A percentile compares a stretch with the other conserved stretches of the same genome.
Evolutionary conservation across 2,797 vertebrate species (phyloP).

Genomic region (Arremon aurantiirostris): DNA sequence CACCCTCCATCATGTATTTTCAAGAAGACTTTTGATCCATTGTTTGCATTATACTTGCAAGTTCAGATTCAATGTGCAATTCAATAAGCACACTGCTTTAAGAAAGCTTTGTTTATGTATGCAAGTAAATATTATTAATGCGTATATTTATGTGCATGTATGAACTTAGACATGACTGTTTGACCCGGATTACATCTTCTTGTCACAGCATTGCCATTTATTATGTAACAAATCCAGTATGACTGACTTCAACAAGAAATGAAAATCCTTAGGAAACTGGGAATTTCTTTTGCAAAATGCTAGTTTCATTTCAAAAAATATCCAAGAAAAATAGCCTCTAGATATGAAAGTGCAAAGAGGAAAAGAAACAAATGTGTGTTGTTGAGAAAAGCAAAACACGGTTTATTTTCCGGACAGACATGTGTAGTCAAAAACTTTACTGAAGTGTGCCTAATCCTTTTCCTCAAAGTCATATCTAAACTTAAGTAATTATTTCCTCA

Average conservation of each 20-base stretch:
- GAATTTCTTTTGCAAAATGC: neutral
- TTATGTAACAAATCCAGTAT: neutral
- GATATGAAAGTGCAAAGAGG: neutral
- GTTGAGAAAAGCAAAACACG: neutral
- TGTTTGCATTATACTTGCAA: neutral
- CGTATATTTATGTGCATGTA: neutral
- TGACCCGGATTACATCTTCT: neutral
- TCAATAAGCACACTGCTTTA: neutral
- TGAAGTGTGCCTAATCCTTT: neutral
- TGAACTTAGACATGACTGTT: neutral
- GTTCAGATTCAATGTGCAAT: neutral
- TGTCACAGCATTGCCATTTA: neutral
- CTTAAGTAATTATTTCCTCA: neutral
- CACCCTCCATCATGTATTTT: neutral
- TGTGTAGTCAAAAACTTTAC: neutral
- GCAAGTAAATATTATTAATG: neutral
- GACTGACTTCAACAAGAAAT: neutral
- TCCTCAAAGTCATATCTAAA: neutral
- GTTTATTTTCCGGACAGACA: neutral
- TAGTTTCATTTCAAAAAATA: neutral
- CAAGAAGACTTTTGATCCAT: neutral
- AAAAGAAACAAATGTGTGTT: neutral
- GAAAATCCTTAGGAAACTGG: neutral
- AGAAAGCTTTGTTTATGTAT: neutral
- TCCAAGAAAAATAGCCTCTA: neutral